Evolutionary conservation across 1,140 invertebrate species (phyloP).

Genomic region (Paraescarpia echinospica): DNA sequence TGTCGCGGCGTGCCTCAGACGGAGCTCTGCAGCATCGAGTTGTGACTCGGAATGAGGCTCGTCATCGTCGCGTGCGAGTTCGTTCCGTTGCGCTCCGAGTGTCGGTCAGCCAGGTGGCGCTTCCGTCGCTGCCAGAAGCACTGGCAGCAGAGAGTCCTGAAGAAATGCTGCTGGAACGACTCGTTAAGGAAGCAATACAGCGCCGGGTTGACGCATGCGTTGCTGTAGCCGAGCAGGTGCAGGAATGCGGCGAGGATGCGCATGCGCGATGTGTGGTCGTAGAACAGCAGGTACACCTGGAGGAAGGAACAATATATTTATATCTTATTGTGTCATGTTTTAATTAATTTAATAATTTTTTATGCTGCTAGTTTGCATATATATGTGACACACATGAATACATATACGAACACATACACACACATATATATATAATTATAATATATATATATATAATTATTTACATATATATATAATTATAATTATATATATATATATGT

Average conservation of each 20-base stretch:
- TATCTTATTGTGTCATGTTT: no score
- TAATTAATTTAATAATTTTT: no score
- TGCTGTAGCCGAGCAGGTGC: slow-evolving; percentile 27
- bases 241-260: slow-evolving; percentile 15
- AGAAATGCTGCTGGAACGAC: slow-evolving; percentile 27
- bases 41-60: background rate
- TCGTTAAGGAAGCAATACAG: slow-evolving; percentile 29
- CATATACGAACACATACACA: no score
- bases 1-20: background rate
- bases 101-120: background rate
- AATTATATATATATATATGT: no score
- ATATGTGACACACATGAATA: no score
- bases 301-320: background rate
- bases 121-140: background rate
- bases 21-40: background rate
- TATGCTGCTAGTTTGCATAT: no score
- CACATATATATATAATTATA: no score
- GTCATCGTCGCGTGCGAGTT: background rate
- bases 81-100: slow-evolving; percentile 2
- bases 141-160: slow-evolving; percentile 20
- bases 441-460: no score
- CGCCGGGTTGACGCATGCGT: slow-evolving; percentile 26
- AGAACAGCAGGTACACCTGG: slow-evolving; percentile 16
- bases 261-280: slow-evolving; percentile 8
- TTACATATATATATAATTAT: no score